Base-by-base conservation (phyloP, 2,888 invertebrate genomes). In the Seira musarum region DNA sequence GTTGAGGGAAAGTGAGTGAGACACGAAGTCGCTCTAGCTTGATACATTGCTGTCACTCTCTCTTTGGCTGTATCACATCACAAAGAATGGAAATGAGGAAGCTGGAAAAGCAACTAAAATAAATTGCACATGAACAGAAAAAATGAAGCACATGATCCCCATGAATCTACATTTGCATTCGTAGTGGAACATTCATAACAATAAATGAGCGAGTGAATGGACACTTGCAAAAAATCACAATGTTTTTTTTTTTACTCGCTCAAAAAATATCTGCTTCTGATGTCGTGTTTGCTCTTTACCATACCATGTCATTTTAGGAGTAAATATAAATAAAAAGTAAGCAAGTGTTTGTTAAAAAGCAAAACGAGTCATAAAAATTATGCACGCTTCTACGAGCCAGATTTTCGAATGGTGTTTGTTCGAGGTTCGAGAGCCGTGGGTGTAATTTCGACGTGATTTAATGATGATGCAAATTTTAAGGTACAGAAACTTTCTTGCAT, bases 141-240 rank as follows among this genome's bases (percentile, higher is more conserved):
- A 30, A 30, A 30, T 30, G 8, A 30, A 8, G 30, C 30, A 30
- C 30, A 30, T 30, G 57, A 69, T 69, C 69, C 60, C 57, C 60
- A 69, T 69, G 25, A 69, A 69, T 69, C 60, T 69, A 69, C 57
- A 69, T 69, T 69, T 69, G 57, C 69, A 69, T 60, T 19, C 13
- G 60, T 49, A 69, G 30, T 69, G 25, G 35, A 60, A 49, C 21
- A 10, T 24, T 17, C 25, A 24, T 22, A 67, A n/a, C 13, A 35
- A 30, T 17, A 67, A 22, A 46, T 10, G 49, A 10, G 2, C 19
- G 22, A 19, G 21, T 66, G 10, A 5, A 66, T 30, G 30, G 30
- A 30, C 30, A 21, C 17, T 8, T 21, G 13, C 30, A 35, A 15
- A 66, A n/a, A 21, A 24, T 68, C 67, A 15, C 49, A 66, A 46